Percentiles rank a stretch among this genome's conserved stretches.
These are phyloP conservation scores for Lordiphosa andalusiaca DNA, from an alignment of 2,888 invertebrate genomes.

Conservation along the genomic window DNA sequence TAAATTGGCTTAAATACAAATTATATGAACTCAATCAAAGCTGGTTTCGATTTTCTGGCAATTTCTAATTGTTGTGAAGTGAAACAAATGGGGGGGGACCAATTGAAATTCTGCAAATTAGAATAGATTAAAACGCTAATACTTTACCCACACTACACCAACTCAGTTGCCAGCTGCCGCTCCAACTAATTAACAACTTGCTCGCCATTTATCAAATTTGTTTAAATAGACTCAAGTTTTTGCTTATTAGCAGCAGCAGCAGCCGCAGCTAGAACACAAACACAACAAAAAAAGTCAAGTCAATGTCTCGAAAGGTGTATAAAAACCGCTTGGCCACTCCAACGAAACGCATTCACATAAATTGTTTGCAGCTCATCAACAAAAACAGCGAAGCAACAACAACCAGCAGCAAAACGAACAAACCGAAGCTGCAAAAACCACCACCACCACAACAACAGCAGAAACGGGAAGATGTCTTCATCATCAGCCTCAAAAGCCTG, in stretches of 20 bases:
- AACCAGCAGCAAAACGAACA: conserved; percentile 13
- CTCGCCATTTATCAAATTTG: conserved; percentile 13
- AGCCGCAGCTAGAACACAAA: background rate
- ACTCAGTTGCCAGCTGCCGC: too few relatives aligned
- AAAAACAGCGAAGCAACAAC: conserved; percentile 21
- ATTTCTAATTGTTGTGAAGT: conserved; percentile 5
- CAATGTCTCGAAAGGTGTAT: conserved; percentile 10
- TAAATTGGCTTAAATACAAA: conserved; percentile 67
- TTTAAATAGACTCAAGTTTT: conserved; percentile 9
- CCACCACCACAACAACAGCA: conserved; percentile 25
- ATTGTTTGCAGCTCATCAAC: conserved; percentile 51
- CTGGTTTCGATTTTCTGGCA: background rate
- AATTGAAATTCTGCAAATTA: too few relatives aligned
- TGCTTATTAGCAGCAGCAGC: conserved; percentile 8
- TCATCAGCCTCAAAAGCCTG: conserved; percentile 39
- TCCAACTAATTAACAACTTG: conserved; percentile 17
- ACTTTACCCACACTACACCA: too few relatives aligned
- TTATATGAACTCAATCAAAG: conserved; percentile 66
- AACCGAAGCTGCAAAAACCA: conserved; percentile 12
- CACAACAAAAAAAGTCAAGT: too few relatives aligned
- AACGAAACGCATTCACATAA: conserved; percentile 54
- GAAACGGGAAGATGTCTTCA: conserved; percentile 73
- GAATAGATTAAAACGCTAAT: too few relatives aligned
- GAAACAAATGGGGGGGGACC: too few relatives aligned
- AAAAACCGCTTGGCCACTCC: conserved; percentile 11